A percentile compares a stretch with the other conserved stretches of the same genome.
Conservation (phyloP, 2,797 vertebrate species). For the Epinephelus awoara region DNA sequence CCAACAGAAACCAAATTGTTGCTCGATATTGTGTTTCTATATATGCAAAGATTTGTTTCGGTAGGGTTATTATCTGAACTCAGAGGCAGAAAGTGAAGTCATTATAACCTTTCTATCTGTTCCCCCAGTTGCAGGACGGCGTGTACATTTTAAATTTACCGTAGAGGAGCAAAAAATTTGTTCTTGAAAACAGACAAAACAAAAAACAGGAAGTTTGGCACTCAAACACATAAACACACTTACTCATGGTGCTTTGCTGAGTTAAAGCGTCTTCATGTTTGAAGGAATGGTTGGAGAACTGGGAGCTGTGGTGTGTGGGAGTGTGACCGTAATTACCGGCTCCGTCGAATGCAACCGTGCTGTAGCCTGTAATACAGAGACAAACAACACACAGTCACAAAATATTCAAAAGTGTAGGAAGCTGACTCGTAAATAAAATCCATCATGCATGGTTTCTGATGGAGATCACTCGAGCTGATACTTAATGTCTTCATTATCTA, state of each 20-base stretch:
- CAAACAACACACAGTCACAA: not conserved
- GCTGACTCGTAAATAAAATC: not conserved
- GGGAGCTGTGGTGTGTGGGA: conserved; percentile 93
- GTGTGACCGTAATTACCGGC: conserved; percentile 94
- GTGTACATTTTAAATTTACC: not conserved
- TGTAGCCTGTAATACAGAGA: conserved; percentile 88
- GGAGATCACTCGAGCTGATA: too few relatives aligned
- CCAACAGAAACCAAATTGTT: not conserved
- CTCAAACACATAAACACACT: conserved; percentile 30
- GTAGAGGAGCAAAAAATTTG: not conserved
- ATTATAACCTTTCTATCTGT: not conserved
- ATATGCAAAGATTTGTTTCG: too few relatives aligned
- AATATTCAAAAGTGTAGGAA: too few relatives aligned
- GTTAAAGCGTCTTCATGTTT: conserved; percentile 95
- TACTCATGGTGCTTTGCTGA: conserved; percentile 95
- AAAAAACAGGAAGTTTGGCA: not conserved
- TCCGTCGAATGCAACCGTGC: conserved; percentile 93
- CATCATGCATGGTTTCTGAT: too few relatives aligned
- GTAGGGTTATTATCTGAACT: too few relatives aligned
- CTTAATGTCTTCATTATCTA: too few relatives aligned
- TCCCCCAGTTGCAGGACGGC: not conserved
- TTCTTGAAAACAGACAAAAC: not conserved
- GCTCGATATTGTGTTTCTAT: too few relatives aligned
- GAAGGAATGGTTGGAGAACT: conserved; percentile 94
- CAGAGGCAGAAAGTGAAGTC: too few relatives aligned